Conservation (phyloP, 2,113 vertebrate genomes). For the Vidua chalybeata region DNA sequence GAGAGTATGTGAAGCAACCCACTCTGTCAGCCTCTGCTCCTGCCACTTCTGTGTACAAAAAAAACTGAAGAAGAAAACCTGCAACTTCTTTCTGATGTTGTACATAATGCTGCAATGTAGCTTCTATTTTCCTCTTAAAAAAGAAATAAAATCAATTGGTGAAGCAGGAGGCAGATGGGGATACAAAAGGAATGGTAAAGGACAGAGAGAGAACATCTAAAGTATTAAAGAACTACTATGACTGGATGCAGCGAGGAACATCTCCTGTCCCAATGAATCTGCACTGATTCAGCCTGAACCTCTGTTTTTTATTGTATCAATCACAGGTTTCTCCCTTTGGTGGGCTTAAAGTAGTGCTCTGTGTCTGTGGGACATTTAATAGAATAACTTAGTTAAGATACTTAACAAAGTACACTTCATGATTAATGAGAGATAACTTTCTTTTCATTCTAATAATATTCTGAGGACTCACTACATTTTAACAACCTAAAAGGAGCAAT, state of each 20-base stretch:
- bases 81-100: not conserved
- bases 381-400: not conserved
- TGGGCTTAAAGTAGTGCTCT: not conserved
- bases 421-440: not conserved
- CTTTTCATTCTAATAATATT: not conserved
- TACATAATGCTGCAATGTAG: not conserved
- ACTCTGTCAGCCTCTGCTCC: not conserved
- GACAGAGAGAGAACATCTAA: not conserved
- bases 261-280: not conserved
- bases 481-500: not conserved
- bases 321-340: not conserved
- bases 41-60: not conserved
- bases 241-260: not conserved
- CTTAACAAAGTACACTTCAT: not conserved
- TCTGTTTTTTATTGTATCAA: not conserved
- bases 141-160: not conserved
- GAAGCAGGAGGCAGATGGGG: not conserved
- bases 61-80: not conserved
- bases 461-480: not conserved
- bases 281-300: not conserved
- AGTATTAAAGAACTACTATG: not conserved
- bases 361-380: not conserved
- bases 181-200: not conserved
- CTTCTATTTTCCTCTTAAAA: not conserved
- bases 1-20: not conserved